Evolutionary conservation across 2,888 invertebrate genomes (phyloP), one percentile per base, ranked within the genome.

Genomic region (Pteria penguin): DNA sequence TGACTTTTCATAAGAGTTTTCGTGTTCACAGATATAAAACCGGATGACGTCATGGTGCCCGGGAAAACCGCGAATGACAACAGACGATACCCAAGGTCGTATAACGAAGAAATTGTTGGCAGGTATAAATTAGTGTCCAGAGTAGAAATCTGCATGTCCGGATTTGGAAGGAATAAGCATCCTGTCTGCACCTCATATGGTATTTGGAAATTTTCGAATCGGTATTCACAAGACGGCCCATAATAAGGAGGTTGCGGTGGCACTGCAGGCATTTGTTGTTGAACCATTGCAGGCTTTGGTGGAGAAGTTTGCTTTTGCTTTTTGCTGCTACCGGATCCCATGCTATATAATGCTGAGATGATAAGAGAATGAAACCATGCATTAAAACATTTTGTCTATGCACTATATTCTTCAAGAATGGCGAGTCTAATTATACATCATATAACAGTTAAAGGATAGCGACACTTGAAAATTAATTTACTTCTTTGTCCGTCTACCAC

Each of bases 231-330:
- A 2, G 80, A 62, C 5, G 81, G 79, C 0, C 86, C 88, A n/a
- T 70, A 62, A 65, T 87, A 87, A 0, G 86, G 85, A 0, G 84
- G 86, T 27, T 81, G 82, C 27, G 74, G 78, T 5, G 81, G 84
- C 24, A 60, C 26, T 4, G 55, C 55, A 22, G 63, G 63, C 18
- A n/a, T 8, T 14, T 8, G 3, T 24, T 24, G 18, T 24, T 24
- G n/a, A 8, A 18, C 33, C 26, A 26, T 1, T 36, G 63, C 33
- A 36, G 63, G 36, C 45, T 45, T 45, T 18, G 45, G 45, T 24
- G 18, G 57, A 22, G n/a, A 24, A 22, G 55, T 22, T 24, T 45
- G 65, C 24, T 33, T 45, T 18, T 27, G 26, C 65, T 65, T 33
- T 45, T 33, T 45, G 29, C 67, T 67, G 52, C 67, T 54, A 18